phyloP scores from a whole-genome alignment of 1,140 invertebrate species.

The Helicoverpa armigera region DNA sequence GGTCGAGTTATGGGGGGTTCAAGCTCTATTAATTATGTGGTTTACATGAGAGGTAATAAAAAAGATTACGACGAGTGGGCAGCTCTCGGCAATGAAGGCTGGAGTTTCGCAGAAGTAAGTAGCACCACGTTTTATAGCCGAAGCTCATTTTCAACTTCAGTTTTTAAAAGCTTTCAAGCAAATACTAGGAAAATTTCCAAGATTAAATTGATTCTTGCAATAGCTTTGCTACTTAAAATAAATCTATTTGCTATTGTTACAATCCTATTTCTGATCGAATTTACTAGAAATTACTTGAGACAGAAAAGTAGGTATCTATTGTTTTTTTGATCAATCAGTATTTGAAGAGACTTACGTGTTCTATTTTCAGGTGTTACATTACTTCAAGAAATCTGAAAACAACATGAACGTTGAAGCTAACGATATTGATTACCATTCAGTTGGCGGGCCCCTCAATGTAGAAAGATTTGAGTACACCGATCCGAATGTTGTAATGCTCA shows the following conservation, averaged over 20 bases:
- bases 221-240: no score
- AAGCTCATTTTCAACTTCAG: no score
- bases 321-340: no score
- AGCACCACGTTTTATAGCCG: neutral
- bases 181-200: no score
- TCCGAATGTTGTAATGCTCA: conserved; percentile 82
- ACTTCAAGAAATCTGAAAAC: conserved; percentile 92
- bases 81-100: conserved; percentile 89
- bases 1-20: conserved; percentile 91
- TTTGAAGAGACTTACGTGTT: neutral
- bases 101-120: conserved; percentile 92
- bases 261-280: no score
- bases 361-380: conserved; percentile 88
- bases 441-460: conserved; percentile 87
- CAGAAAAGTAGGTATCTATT: no score
- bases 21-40: conserved; percentile 92
- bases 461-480: conserved; percentile 71
- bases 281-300: no score
- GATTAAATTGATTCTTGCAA: no score
- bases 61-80: conserved; percentile 92
- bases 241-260: no score
- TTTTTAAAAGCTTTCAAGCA: no score
- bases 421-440: conserved; percentile 85
- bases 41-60: conserved; percentile 93
- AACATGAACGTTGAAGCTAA: conserved; percentile 82